These are phyloP conservation scores for Murina feae DNA, from an alignment of 2,113 vertebrate species.

Conservation along the genomic window DNA sequence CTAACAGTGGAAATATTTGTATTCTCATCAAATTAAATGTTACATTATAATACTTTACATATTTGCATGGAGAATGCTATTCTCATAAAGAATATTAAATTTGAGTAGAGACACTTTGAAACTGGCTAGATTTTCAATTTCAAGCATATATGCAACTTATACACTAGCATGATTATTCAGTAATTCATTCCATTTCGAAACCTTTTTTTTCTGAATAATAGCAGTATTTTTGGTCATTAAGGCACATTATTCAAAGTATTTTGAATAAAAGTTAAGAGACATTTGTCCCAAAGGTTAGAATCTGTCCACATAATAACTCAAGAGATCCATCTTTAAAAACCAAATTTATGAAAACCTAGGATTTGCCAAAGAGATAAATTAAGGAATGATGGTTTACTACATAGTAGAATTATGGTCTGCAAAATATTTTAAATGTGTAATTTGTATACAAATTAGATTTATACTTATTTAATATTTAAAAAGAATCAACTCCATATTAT, in stretches of 20 bases:
- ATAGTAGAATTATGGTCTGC: not conserved
- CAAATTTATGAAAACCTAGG: not conserved
- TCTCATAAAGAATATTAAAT: not conserved
- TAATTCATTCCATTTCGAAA: not conserved
- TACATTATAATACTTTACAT: slow-evolving; percentile 1
- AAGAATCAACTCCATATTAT: not conserved
- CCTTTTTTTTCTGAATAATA: not conserved
- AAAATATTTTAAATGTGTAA: not conserved
- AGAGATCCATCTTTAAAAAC: not conserved
- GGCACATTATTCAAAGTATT: not conserved
- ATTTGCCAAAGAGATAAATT: not conserved
- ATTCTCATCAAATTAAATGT: slow-evolving; percentile 13
- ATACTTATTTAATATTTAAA: not conserved
- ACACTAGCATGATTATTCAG: not conserved
- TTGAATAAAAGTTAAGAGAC: not conserved
- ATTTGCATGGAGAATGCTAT: not conserved
- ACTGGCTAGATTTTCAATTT: not conserved
- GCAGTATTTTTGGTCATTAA: not conserved
- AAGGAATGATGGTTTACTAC: not conserved
- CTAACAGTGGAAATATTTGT: not conserved
- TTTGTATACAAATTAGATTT: slow-evolving; percentile 5
- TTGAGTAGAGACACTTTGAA: not conserved
- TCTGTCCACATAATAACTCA: not conserved
- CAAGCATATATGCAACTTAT: not conserved
- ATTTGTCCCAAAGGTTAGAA: not conserved